Percentiles rank a stretch among this genome's conserved stretches.
Conservation (phyloP, 2,888 invertebrate species). For the Frankliniella intonsa region DNA sequence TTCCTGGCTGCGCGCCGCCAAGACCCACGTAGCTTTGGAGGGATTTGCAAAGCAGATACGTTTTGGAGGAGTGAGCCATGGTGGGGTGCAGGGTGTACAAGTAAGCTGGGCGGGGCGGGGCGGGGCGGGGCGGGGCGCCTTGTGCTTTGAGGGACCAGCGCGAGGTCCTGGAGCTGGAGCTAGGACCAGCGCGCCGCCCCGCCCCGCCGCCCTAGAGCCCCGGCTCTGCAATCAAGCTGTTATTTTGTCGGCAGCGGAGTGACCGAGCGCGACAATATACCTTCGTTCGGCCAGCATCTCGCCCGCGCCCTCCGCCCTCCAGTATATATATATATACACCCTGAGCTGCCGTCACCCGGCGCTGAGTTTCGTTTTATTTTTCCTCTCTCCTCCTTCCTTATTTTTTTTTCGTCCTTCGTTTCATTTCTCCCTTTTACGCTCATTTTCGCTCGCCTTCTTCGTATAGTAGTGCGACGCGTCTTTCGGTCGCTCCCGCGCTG, state of each 20-base stretch:
- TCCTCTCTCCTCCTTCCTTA: neutral
- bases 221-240: slow-evolving; percentile 2
- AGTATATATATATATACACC: neutral
- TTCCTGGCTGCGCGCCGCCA: too few relatives aligned
- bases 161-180: too few relatives aligned
- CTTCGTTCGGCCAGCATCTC: neutral
- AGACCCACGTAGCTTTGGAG: too few relatives aligned
- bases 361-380: neutral
- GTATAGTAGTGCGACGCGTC: neutral
- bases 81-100: too few relatives aligned
- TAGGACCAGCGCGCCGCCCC: too few relatives aligned
- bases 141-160: too few relatives aligned
- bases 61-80: too few relatives aligned
- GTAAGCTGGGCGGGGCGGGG: too few relatives aligned
- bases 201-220: neutral
- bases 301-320: neutral
- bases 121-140: too few relatives aligned
- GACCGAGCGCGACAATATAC: slow-evolving; percentile 4
- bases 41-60: too few relatives aligned
- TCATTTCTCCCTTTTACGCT: neutral
- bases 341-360: too few relatives aligned
- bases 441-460: neutral
- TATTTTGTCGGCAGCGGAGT: slow-evolving; percentile 8
- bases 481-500: too few relatives aligned
- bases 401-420: neutral